Percentiles rank a stretch among this genome's conserved stretches.
These are phyloP conservation scores for Lepeophtheirus nordmannii DNA, from an alignment of 2,888 invertebrate genomes.

Conservation along the genomic window DNA sequence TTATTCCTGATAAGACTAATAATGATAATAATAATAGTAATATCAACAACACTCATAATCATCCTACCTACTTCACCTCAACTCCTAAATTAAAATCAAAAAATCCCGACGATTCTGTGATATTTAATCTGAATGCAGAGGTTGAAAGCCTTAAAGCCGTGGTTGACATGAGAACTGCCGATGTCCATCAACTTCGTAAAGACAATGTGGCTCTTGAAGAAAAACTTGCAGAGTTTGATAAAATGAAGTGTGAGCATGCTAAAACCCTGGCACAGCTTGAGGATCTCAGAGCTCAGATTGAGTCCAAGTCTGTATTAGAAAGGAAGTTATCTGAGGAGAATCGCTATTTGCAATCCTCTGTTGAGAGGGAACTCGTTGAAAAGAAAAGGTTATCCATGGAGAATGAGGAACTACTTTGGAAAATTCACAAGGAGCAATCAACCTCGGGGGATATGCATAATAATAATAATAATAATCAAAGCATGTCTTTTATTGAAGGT, in stretches of 20 bases:
- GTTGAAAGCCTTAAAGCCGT: conserved; percentile 20
- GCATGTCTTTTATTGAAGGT: conserved; percentile 18
- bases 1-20: no score
- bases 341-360: conserved; percentile 4
- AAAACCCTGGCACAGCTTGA: conserved; percentile 9
- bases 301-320: conserved; percentile 2
- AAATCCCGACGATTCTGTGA: neutral
- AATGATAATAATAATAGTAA: no score
- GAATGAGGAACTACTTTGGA: conserved; percentile 20
- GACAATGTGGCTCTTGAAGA: conserved; percentile 16
- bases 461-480: no score
- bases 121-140: conserved; percentile 10
- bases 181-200: conserved; percentile 7
- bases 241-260: neutral
- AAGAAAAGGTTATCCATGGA: conserved; percentile 20
- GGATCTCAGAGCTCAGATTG: conserved; percentile 15
- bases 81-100: neutral
- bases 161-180: conserved; percentile 9
- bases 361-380: conserved; percentile 12
- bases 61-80: neutral
- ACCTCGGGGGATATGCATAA: neutral
- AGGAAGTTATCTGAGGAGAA: conserved; percentile 22
- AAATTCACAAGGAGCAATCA: neutral
- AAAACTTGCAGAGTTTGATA: conserved; percentile 21
- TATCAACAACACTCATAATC: neutral